Base-by-base conservation (phyloP, 2,888 invertebrate species). In the Zygothrica quintamaculata region DNA sequence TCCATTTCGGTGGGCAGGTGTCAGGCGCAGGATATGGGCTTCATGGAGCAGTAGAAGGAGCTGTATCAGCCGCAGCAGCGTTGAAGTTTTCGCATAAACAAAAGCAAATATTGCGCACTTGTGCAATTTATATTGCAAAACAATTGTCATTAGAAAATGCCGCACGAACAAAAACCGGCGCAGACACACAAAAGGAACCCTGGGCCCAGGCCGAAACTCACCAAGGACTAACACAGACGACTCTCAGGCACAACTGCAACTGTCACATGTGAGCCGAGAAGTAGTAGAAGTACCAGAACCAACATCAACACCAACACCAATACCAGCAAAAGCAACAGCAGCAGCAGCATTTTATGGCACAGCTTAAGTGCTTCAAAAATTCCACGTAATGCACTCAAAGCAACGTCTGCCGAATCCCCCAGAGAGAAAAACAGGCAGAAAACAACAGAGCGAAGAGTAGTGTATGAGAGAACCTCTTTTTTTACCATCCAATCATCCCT, bases 121-220 rank as follows among this genome's bases (percentile, higher is more conserved):
- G 89, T 89, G 79, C 84, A 87, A 85, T 89, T 88, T 89, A 87
- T 89, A 88, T 88, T 78, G 87, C 88, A 88, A 89, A 87, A 84
- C 88, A 88, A 88, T 89, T 89, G 89, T 87, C 87, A 88, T 89
- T 87, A 88, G 88, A 87, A 82, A 85, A 79, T 84, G 88, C 76
- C 75, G 79, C 84, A 88, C 84, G 84, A 80, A 84, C 87, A 86
- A 88, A 84, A 84, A 88, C 72, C 72, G 80, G 58, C 66, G 74
- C 81, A 84, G 80, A 84, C 61, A 84, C 61, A 65, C 87, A 74
- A 79, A 72, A 64, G 75, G 67, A 66, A 53, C 65, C 62, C 67
- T 48, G 57, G 46, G 50, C 73, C 16, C 50, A 44, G 42, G 53
- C 70, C 61, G 43, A 75, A 60, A 47, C 74, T 56, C 71, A 59